Conservation (phyloP, 2,888 invertebrate species). For the Ophraella communa region DNA sequence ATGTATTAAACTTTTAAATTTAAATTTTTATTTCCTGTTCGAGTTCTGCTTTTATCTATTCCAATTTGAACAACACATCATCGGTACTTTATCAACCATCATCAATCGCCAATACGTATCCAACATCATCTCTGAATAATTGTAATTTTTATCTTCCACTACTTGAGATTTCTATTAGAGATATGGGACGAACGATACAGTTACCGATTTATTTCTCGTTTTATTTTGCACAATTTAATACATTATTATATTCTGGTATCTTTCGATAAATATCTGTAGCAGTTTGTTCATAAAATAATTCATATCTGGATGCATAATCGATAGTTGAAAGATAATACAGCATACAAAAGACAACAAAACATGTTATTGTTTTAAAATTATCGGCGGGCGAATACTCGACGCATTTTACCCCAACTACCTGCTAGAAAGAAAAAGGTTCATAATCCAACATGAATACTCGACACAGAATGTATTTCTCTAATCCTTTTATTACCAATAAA, state of each 20-base stretch:
- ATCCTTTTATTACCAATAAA: too few relatives aligned
- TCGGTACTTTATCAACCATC: not conserved
- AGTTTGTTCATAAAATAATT: not conserved
- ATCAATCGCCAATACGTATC: not conserved
- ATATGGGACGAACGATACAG: not conserved
- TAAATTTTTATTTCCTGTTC: not conserved
- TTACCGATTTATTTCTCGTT: not conserved
- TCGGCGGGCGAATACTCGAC: too few relatives aligned
- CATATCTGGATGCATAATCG: not conserved
- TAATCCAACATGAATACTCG: too few relatives aligned
- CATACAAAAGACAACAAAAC: too few relatives aligned
- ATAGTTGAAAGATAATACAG: too few relatives aligned
- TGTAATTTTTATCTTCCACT: not conserved
- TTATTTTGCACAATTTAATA: not conserved
- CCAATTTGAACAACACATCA: not conserved
- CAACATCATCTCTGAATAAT: not conserved
- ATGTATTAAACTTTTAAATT: not conserved
- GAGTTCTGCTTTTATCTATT: not conserved
- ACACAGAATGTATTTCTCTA: too few relatives aligned
- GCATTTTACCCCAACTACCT: too few relatives aligned
- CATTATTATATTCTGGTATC: not conserved
- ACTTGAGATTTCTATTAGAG: not conserved
- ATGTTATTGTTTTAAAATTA: too few relatives aligned
- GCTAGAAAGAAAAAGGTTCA: too few relatives aligned
- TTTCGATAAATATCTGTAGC: not conserved